These are phyloP conservation scores for Fringilla coelebs DNA, from an alignment of 2,797 vertebrate genomes.

Conservation along the genomic window DNA sequence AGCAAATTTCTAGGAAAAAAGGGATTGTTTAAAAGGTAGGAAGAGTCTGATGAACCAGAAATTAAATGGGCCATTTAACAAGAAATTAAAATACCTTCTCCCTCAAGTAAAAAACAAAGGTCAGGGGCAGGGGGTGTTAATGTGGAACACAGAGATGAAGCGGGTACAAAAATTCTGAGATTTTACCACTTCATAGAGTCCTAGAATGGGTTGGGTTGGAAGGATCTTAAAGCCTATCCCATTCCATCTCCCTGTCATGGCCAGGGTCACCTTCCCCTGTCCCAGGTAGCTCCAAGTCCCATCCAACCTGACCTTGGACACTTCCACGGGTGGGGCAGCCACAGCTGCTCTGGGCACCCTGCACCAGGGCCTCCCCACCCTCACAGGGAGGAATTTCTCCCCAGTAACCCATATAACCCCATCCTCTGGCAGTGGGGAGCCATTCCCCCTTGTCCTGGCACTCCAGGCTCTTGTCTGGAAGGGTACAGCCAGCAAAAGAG, in stretches of 20 bases:
- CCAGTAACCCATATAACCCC: neutral
- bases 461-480: neutral
- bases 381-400: neutral
- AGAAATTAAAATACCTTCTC: neutral
- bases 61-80: neutral
- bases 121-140: neutral
- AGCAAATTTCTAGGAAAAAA: neutral
- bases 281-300: neutral
- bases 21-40: neutral
- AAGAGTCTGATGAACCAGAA: neutral
- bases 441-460: neutral
- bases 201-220: neutral
- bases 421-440: neutral
- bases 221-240: neutral
- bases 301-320: fast-evolving
- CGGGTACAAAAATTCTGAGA: neutral
- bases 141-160: neutral
- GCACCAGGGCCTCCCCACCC: neutral
- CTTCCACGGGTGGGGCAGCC: neutral
- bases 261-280: neutral
- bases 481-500: neutral
- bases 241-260: fast-evolving
- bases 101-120: neutral
- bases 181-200: neutral
- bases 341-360: fast-evolving